Evolutionary conservation across 2,113 vertebrate species (phyloP), one percentile per base, ranked within the genome.

Genomic region (Periophthalmus modestus): DNA sequence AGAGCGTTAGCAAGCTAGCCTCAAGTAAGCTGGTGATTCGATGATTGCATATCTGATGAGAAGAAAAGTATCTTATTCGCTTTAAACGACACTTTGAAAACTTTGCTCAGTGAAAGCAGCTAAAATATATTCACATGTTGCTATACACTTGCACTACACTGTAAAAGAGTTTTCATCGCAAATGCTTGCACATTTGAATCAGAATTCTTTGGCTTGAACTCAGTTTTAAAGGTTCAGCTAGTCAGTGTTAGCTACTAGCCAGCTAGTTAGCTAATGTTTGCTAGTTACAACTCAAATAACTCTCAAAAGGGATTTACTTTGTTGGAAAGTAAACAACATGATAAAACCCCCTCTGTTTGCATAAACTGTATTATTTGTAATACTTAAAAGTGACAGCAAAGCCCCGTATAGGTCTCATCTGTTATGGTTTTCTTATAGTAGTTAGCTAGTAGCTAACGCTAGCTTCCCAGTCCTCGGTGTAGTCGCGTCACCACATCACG

Each of bases 401-500:
- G 33, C 10, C 7, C 19, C 3, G 79, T 77, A 57, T 15, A 19
- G 43, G 18, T 68, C 72, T 72, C 33, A 10, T 24, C 21, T 57
- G 43, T 76, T 78, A 24, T 66, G 50, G 74, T 74, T 54, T 72
- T 71, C 79, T 68, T 83, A 46, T 70, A 72, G 66, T 57, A 55
- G 73, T 74, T 85, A 85, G 85, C 86, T 52, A 1, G 12, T 39
- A n/a, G 88, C 84, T 88, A 90, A 69, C 71, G 72, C 82, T 91
- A 91, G 84, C 87, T 82, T 83, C 79, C 81, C 76, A 83, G 69
- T 71, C 50, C 63, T 69, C 71, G 66, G 73, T 59, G 80, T 57
- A 82, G 91, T 84, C 87, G 89, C 89, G 92, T 92, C 91, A 91
- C 89, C 91, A 90, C 87, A 87, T 88, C 86, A 75, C 77, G 5